phyloP scores from a whole-genome alignment of 2,113 vertebrate species.

The Camelus dromedarius region DNA sequence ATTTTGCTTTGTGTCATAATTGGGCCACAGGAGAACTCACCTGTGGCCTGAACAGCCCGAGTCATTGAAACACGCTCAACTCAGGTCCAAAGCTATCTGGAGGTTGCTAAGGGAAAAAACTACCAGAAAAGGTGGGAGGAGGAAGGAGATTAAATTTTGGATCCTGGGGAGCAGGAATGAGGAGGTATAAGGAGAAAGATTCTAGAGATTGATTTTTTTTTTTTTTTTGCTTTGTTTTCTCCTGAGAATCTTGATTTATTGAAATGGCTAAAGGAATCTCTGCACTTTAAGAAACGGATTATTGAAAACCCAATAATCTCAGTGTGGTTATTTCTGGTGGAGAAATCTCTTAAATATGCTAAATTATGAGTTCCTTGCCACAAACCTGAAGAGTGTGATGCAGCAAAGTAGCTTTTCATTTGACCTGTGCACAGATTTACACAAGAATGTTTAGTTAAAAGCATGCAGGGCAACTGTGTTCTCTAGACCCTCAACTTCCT shows the following conservation, averaged over 20 bases:
- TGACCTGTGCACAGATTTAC: neutral
- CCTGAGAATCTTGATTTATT: neutral
- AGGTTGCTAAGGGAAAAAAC: constrained; percentile 82
- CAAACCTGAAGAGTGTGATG: neutral
- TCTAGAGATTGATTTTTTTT: neutral
- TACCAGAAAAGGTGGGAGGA: neutral
- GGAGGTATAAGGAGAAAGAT: neutral
- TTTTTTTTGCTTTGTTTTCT: neutral
- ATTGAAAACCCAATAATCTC: neutral
- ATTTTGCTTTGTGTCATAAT: constrained; percentile 81
- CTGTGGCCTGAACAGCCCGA: constrained; percentile 82
- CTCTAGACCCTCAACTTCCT: neutral
- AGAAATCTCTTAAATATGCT: constrained; percentile 31
- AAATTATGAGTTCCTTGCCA: neutral
- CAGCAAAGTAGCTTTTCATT: neutral
- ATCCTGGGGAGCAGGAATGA: neutral
- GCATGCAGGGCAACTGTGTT: neutral
- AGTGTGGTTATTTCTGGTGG: neutral
- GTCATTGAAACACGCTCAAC: constrained; percentile 68
- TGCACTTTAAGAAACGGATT: neutral
- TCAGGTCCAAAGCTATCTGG: constrained; percentile 83
- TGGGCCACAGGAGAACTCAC: constrained; percentile 83
- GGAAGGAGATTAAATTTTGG: neutral
- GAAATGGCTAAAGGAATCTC: neutral
- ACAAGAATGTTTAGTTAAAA: neutral